Evolutionary conservation across 1,140 invertebrate genomes (phyloP).

Genomic region (Temnothorax nylanderi): DNA sequence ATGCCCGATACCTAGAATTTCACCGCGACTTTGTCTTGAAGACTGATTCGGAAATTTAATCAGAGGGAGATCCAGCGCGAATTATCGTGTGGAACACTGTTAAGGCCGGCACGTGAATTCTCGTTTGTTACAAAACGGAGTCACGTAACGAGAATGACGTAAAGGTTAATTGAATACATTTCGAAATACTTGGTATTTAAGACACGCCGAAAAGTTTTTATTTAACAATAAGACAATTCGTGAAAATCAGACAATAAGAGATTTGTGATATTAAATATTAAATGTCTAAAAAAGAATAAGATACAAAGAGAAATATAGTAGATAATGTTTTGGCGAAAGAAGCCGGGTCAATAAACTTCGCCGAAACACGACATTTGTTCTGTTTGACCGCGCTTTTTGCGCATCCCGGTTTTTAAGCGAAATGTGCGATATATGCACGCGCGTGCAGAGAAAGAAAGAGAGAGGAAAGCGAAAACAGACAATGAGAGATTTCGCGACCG

Average conservation of each 20-base stretch:
- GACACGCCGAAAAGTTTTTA: not conserved
- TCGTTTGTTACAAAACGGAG: not conserved
- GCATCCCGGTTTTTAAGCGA: not conserved
- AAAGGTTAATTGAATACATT: not conserved
- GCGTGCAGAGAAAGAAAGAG: not conserved
- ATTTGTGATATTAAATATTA: not conserved
- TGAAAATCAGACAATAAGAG: not conserved
- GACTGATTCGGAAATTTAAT: conserved; percentile 31
- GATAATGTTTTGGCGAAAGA: not conserved
- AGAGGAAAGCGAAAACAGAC: not conserved
- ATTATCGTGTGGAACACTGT: not conserved
- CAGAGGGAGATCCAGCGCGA: not conserved
- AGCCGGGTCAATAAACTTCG: not conserved
- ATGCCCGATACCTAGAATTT: conserved; percentile 2
- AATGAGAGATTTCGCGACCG: not conserved
- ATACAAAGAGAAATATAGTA: not conserved
- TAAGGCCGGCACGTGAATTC: not conserved
- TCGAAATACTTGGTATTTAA: not conserved
- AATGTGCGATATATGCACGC: not conserved
- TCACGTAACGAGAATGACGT: not conserved
- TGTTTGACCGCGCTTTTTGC: not conserved
- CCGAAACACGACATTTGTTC: not conserved
- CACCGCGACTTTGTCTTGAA: not conserved
- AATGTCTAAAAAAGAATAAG: not conserved
- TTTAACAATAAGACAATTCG: not conserved